phyloP scores from a whole-genome alignment of 2,797 vertebrate species.

The Antrozous pallidus region DNA sequence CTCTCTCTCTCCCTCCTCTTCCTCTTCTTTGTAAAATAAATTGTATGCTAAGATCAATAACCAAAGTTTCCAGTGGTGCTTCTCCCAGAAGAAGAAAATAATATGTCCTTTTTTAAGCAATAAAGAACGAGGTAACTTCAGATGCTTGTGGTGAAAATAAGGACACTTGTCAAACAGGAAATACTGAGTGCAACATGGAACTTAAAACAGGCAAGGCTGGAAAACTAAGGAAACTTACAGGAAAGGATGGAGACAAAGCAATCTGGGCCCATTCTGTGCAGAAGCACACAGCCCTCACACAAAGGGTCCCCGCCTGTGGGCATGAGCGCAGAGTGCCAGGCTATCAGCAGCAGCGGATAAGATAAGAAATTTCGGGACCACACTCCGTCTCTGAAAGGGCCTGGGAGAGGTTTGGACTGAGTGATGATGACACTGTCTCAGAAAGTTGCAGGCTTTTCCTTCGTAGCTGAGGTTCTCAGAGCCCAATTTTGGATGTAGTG shows the following conservation, averaged over 20 bases:
- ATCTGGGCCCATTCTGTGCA: background rate
- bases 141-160: no score
- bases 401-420: accelerated
- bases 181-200: accelerated
- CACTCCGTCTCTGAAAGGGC: background rate
- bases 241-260: background rate
- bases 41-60: background rate
- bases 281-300: background rate
- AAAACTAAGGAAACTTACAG: background rate
- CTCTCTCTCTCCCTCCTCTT: no score
- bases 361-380: background rate
- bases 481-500: accelerated
- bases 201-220: background rate
- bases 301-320: accelerated
- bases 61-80: background rate
- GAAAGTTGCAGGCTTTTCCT: background rate
- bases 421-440: background rate
- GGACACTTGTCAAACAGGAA: background rate
- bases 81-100: background rate
- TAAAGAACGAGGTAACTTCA: background rate
- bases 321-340: accelerated
- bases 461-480: background rate
- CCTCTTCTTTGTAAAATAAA: no score
- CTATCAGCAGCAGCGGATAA: accelerated
- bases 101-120: background rate